Base-by-base conservation (phyloP, 23 tunicate genomes). In the Phallusia fumigata region DNA sequence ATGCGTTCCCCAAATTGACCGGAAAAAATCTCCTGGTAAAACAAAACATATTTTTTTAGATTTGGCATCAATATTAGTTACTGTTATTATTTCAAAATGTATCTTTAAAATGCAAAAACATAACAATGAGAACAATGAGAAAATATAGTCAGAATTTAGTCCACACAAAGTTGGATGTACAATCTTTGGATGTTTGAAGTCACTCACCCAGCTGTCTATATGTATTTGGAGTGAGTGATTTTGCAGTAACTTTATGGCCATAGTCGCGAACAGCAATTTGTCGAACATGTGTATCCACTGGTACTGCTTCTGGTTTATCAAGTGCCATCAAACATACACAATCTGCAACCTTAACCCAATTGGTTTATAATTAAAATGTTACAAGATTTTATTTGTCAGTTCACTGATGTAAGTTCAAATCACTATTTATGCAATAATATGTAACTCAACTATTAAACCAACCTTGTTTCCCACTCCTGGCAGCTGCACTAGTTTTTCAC, bases 251-350 rank as follows among this genome's bases (percentile, higher is more conserved):
- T 0, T 83, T 65, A 36, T 77, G 82, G 50, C 69, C 73, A 73
- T 88, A 88, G 74, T 93, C 90, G 10, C 93, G 32, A 8, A 77
- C 73, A 52, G 98, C 98, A 35, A 93, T 81, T 75, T 93, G 90
- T 65, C 93, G 72, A 53, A 93, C 84, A 76, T 93, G 98, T 1
- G 98, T 93, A 76, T 93, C 98, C 31, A 93, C 76, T 5, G 98
- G 98, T 10, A 93, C 87, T 15, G 98, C 98, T 36, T 88, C 84
- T 6, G 65, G 76, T 73, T 93, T 93, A 81, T 88, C 88, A 8
- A 93, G 80, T 72, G 98, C 75, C 98, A 93, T 93, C 84, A 93
- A 74, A 40, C 98, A 93, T 0, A 88, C 84, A 85, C 98, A 93
- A 69, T 93, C 98, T 18, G 98, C 93, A 36, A 93, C 98, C 95